Base-by-base conservation (phyloP, 2,113 vertebrate genomes). In the Colaptes auratus region DNA sequence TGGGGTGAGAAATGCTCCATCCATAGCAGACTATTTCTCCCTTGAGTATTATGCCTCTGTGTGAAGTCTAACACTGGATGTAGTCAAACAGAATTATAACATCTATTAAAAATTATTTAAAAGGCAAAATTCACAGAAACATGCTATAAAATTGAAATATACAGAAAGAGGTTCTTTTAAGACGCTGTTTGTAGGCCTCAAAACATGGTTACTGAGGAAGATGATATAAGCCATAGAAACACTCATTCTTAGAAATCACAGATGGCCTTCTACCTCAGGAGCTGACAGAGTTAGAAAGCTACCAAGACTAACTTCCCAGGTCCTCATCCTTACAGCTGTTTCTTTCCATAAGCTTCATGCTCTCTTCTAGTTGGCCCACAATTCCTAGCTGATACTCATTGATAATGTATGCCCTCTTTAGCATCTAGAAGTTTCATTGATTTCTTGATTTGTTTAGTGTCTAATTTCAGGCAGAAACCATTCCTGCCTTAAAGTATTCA, bases 41-140 rank as follows among this genome's bases (percentile, higher is more conserved):
- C 90, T 78, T 80, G 90, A 74, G 90, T 61, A 92, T 90, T 85
- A 86, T 46, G 30, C 70, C 89, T 86, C 88, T 92, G 44, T 97
- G 78, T 92, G 88, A 96, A 97, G 59, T 75, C 71, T 79, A 72
- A 92, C 90, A 93, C 72, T 80, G 74, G 55, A 86, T 6, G 4
- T 39, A 97, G 79, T 91, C 88, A 94, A 63, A 88, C 12, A 94
- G 65, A 92, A 94, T 93, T 69, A 95, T 95, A 93, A 80, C 67
- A 95, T 95, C 95, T 96, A 94, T 92, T 93, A 82, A 95, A 90
- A 79, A 84, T 58, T 20, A 28, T 80, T 83, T 89, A 70, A 89
- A 88, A 88, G 73, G 61, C 52, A 90, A 82, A 88, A 94, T 92
- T 93, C 52, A 69, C 1, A 5, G 86, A 96, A 94, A 92, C 36